A percentile compares a stretch with the other conserved stretches of the same genome.
These are phyloP conservation scores for Pedetes capensis DNA, from an alignment of 2,113 vertebrate genomes.

Conservation along the genomic window DNA sequence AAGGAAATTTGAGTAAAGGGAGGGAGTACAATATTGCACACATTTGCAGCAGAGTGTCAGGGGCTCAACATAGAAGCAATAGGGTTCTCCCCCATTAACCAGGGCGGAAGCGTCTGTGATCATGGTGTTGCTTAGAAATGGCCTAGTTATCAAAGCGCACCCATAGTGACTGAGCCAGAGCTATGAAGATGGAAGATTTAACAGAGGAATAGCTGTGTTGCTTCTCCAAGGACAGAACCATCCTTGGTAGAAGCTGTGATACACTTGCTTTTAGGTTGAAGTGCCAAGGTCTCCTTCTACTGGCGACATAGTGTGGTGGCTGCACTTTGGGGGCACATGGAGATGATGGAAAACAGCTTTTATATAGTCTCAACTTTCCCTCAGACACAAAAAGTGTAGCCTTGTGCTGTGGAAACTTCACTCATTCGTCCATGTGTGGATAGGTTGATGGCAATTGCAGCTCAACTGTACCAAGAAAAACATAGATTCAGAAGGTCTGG, in stretches of 20 bases:
- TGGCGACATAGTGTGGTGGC: not conserved
- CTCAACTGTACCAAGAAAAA: not conserved
- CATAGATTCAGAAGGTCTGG: not conserved
- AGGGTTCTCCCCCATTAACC: not conserved
- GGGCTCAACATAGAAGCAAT: not conserved
- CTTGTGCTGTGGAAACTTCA: rapidly evolving
- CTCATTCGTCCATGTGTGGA: not conserved
- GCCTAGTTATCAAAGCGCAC: not conserved
- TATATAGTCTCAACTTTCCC: not conserved
- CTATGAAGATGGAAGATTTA: not conserved
- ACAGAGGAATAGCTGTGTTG: not conserved
- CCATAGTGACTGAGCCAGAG: not conserved
- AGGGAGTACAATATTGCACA: rapidly evolving
- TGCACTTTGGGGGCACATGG: not conserved
- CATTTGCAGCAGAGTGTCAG: not conserved
- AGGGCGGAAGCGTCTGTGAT: not conserved
- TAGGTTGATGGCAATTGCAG: not conserved
- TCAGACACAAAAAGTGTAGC: not conserved
- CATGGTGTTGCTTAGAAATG: not conserved
- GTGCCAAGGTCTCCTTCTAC: not conserved
- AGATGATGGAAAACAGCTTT: not conserved
- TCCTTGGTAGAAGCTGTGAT: not conserved
- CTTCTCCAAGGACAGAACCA: not conserved
- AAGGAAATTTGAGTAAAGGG: not conserved
- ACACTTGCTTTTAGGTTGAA: not conserved